Base-by-base conservation (phyloP, 2,888 invertebrate genomes). In the Acanthosoma haemorrhoidale region DNA sequence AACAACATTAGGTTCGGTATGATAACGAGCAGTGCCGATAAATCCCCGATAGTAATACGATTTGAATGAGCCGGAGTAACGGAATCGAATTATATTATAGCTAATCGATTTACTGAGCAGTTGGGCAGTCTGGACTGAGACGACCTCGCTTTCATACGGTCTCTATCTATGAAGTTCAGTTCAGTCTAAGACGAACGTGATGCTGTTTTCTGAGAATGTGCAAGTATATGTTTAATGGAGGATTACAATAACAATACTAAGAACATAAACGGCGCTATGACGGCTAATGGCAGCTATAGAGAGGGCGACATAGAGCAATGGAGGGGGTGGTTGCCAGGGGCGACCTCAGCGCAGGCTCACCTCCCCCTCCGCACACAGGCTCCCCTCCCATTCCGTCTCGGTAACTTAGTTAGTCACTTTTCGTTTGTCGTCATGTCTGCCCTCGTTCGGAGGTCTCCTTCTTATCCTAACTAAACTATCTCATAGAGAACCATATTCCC, bases 371-470 rank as follows among this genome's bases (percentile, higher is more conserved):
- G 41, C 36, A 36, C 60, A 21, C 57, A 38, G 34, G 21, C 29
- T 8, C 39, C 51, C 38, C 51, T 51, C 38, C 39, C 58, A 38
- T 51, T n/a, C 21, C 41, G 16, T 73, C 72, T 70, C 72, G 82
- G 82, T 85, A 85, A 85, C 84, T 84, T 83, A 83, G 84, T 85
- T 85, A 85, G 84, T 85, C 84, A 83, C 84, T 84, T 84, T 84
- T 81, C 83, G 84, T 82, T 84, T 83, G 83, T 82, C 82, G 82
- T 83, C 82, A 83, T 83, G 83, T 67, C 67, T 51, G 67, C 43
- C 67, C 64, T 39, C 64, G 64, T 64, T 25, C 25, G 64, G 64
- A 39, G 41, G 39, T 51, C 51, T 51, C 51, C 51, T 4, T 8
- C 51, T 51, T 51, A 51, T 5, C 25, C 51, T 51, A 51, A 51